Base-by-base conservation (phyloP, 1,140 invertebrate species). In the Drosophila kikkawai region DNA sequence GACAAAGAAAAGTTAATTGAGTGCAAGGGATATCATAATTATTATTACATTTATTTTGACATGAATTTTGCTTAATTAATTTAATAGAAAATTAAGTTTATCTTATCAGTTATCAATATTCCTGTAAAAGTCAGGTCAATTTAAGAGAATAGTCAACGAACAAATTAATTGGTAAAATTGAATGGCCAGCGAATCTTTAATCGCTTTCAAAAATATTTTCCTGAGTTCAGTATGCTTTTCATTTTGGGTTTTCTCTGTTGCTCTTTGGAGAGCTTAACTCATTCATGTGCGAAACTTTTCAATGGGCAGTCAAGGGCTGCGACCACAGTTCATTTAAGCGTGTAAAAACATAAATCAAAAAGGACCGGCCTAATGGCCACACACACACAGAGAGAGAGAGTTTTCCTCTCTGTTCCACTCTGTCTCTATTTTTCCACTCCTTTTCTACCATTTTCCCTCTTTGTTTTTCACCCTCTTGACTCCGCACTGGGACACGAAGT, bases 281-380 rank as follows among this genome's bases (percentile, higher is more conserved):
- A 81, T 85, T 85, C 82, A 85, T 85, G 82, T 85, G 82, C 82
- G 78, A 85, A 84, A 75, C 82, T 86, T 85, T 78, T 79, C 75
- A 84, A 74, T 83, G 70, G 45, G 58, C 47, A 57, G 63, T 12
- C 65, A 39, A 68, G 60, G 39, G 53, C 66, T 7, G 70, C 50
- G 70, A 39, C 53, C 81, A 81, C 67, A 90, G 85, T 90, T 90
- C 79, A 90, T 90, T 90, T 85, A 76, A 90, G 85, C 85, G 86
- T 90, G 81, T 79, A 90, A 90, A 90, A 90, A 90, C 85, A 90
- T 90, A 90, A 90, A 90, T 90, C 85, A 90, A 90, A 88, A 85
- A 81, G 70, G 60, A 75, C 63, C 70, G 80, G 85, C 80, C 84
- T 88, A 88, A 87, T 87, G 69, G 67, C 76, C 85, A 60, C 48